Evolutionary conservation across 1,140 invertebrate species (phyloP).

Genomic region (Adelges cooleyi): DNA sequence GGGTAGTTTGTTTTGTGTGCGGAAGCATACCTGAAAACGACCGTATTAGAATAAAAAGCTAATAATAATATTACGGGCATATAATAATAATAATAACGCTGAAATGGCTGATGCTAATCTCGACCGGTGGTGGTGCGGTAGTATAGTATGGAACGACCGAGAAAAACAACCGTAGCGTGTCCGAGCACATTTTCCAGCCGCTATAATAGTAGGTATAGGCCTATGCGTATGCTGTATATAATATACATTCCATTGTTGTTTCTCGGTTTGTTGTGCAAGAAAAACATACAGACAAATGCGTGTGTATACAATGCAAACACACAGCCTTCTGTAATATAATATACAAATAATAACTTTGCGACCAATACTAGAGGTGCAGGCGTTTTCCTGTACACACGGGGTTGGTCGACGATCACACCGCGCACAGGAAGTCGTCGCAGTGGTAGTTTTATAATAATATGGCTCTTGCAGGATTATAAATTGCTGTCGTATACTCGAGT

Average conservation of each 20-base stretch:
- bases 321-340: too few species aligned
- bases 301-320: not conserved
- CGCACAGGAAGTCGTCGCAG: slow-evolving; percentile 1
- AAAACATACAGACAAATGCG: not conserved
- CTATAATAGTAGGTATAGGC: too few species aligned
- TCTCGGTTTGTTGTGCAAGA: not conserved
- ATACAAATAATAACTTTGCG: too few species aligned
- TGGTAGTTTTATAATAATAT: too few species aligned
- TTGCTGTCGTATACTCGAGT: too few species aligned
- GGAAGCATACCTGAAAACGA: not conserved
- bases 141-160: not conserved
- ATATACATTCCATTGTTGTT: too few species aligned
- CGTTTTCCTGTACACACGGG: too few species aligned
- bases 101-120: not conserved
- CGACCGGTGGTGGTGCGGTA: not conserved
- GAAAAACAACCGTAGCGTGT: not conserved
- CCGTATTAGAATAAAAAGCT: not conserved
- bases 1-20: slow-evolving; percentile 18
- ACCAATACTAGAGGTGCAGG: too few species aligned
- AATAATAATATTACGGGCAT: not conserved
- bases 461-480: slow-evolving; percentile 9
- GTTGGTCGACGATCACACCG: not conserved
- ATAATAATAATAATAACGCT: not conserved
- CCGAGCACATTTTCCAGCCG: not conserved
- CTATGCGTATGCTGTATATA: too few species aligned